phyloP scores from a whole-genome alignment of 2,797 vertebrate species.

The Nasua narica region DNA sequence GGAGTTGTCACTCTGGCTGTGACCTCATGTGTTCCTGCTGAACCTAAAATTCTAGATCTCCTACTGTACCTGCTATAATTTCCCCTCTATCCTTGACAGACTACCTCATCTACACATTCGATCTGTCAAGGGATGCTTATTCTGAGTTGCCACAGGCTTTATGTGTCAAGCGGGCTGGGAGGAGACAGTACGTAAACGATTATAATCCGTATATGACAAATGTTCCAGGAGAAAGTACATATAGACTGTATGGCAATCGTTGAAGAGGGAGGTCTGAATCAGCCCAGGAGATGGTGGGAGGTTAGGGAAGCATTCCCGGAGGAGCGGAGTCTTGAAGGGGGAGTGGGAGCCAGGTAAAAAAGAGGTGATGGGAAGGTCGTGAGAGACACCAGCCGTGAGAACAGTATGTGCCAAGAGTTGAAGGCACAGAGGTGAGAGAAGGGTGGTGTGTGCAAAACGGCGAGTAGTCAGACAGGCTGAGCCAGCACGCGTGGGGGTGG shows the following conservation, averaged over 20 bases:
- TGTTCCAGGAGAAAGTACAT: neutral
- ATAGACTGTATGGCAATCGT: neutral
- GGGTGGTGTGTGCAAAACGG: neutral
- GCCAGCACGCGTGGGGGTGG: fast-evolving
- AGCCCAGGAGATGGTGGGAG: neutral
- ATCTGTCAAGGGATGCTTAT: neutral
- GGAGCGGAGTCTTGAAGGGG: neutral
- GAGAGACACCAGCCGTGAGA: neutral
- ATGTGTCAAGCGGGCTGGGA: neutral
- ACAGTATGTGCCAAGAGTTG: neutral
- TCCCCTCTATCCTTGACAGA: neutral
- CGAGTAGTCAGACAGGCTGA: neutral
- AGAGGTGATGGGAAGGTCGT: neutral
- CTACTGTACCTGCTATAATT: neutral
- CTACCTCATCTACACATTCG: neutral
- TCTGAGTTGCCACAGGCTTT: neutral
- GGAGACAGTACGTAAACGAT: neutral
- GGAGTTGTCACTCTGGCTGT: constrained; percentile 32
- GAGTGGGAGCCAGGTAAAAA: neutral
- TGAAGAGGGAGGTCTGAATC: neutral
- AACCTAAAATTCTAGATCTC: constrained; percentile 41
- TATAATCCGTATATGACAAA: neutral
- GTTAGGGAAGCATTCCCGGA: neutral
- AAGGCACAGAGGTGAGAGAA: neutral
- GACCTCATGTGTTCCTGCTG: neutral